Base-by-base conservation (phyloP, 2,888 invertebrate species). In the Aproaerema taeniolella region DNA sequence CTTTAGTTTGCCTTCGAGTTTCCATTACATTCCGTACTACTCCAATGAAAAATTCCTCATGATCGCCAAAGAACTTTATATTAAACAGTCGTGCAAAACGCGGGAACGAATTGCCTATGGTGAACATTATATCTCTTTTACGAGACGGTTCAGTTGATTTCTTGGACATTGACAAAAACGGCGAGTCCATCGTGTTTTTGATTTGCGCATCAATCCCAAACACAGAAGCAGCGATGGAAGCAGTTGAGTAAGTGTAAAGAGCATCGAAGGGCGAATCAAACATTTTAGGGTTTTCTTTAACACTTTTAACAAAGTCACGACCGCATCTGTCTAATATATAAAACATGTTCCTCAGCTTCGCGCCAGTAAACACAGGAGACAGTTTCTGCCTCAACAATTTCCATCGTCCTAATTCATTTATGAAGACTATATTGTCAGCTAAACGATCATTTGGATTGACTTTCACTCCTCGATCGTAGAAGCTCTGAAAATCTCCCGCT, bases 301-400 rank as follows among this genome's bases (percentile, higher is more conserved):
- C 35, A 24, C 58, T 58, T 2, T 61, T 47, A 0, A 61, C 64
- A 43, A 80, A 81, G 49, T 79, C 73, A 1, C 53, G 52, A 0
- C 66, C 72, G 45, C 71, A 71, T 35, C 62, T 58, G 1, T 71
- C 69, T 26, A 86, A 54, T 3, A 73, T 69, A 13, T 61, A 61
- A 43, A 72, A 82, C 77, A 83, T 78, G n/a, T 73, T 72, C 43
- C 74, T 81, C 0, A 85, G 53, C 47, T 72, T 79, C 0, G 57
- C 46, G 13, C 63, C 67, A 0, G 79, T 79, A 42, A 86, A 83
- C 1, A 74, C 60, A 1, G 82, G 78, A 1, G 79, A 58, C 2
- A 85, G 39, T 47, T 79, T 85, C 13, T 75, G 71, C 8, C 83
- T 58, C 1, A 85, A 38, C 0, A 76, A 48, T 45, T 72, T 74